Base-by-base conservation (phyloP, 2,888 invertebrate genomes). In the Oxytorus armatus region DNA sequence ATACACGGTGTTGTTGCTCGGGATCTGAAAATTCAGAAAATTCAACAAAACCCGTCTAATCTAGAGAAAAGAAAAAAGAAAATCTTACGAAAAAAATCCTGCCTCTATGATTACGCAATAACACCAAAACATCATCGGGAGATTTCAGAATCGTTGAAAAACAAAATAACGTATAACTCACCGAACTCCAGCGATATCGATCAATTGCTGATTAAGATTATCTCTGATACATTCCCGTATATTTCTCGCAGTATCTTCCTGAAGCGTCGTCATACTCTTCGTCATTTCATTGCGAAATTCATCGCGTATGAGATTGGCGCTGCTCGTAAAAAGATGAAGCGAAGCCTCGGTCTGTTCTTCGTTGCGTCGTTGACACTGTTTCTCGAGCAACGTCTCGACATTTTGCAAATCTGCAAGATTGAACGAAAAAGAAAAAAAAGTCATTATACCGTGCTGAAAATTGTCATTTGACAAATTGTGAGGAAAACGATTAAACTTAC, bases 1-100 rank as follows among this genome's bases (percentile, higher is more conserved):
- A 96, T 95, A 5, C 95, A 95, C 0, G 96, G 96, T 3, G 97
- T 96, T 11, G 95, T 95, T 0, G 96, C 94, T 86, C 96, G 93
- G 4, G 96, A 96, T 94, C 92, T 96, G 95, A 93, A 88, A 94
- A 93, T 44, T 93, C 93, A 83, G 21, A 39, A 51, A 39, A 36
- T 21, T 5, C 11, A 18, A 36, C n/a, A 1, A 36, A 21, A 36
- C 33, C 18, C 3, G 21, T 0, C 16, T 16, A 33, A n/a, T n/a
- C n/a, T n/a, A n/a, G n/a, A n/a, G n/a, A n/a, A n/a, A n/a, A n/a
- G n/a, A n/a, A n/a, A n/a, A n/a, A n/a, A n/a, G n/a, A n/a, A n/a
- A n/a, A n/a, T n/a, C n/a, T n/a, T n/a, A n/a, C n/a, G n/a, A n/a
- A n/a, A n/a, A n/a, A n/a, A n/a, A n/a, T n/a, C n/a, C n/a, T n/a